These are phyloP conservation scores for Apostichopus leukothele DNA, from an alignment of 53 echinoderm and acorn worm species.

Conservation along the genomic window DNA sequence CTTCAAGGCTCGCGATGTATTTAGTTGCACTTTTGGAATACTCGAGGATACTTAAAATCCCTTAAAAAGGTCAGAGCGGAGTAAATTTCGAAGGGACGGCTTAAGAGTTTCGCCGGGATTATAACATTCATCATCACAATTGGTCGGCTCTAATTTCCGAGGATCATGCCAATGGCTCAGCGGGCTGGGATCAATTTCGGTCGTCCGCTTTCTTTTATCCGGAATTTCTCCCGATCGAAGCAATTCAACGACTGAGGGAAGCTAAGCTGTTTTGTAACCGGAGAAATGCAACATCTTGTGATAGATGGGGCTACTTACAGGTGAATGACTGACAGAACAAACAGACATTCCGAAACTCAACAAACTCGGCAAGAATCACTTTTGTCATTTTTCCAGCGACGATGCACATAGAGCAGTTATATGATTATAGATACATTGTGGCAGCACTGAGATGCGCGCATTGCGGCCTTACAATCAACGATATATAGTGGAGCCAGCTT, in stretches of 20 bases:
- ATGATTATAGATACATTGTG: too few species aligned
- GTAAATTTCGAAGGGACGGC: not conserved
- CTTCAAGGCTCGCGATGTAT: not conserved
- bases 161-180: slow-evolving; percentile 1
- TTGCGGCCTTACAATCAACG: too few species aligned
- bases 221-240: not conserved
- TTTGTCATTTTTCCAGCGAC: not conserved
- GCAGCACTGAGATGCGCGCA: too few species aligned
- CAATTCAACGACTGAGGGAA: not conserved
- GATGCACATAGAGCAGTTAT: too few species aligned
- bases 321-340: slow-evolving; percentile 14
- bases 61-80: not conserved
- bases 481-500: too few species aligned
- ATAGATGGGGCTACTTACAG: slow-evolving; percentile 6
- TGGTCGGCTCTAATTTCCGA: not conserved
- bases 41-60: not conserved
- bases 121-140: not conserved
- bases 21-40: not conserved
- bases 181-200: not conserved
- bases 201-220: not conserved
- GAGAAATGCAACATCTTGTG: slow-evolving; percentile 10
- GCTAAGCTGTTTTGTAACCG: not conserved
- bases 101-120: not conserved
- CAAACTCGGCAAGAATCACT: not conserved
- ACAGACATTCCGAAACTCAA: not conserved